Conservation (phyloP, 92 coral and sea anemone genomes). For the Paramuricea clavata region DNA sequence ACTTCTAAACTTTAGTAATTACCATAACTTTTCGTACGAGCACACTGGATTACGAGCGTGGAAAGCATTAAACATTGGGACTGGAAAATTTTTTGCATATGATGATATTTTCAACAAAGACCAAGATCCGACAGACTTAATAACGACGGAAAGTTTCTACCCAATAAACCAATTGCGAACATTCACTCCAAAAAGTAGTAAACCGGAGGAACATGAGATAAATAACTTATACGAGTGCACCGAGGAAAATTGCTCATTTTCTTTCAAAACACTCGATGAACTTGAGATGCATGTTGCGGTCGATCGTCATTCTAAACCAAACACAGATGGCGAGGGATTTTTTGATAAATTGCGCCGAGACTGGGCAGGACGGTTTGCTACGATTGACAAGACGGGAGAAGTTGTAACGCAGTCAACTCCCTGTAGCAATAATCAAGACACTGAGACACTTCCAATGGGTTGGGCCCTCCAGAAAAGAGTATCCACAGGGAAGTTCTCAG, state of each 20-base stretch:
- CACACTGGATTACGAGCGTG: slow-evolving; percentile 12
- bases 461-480: slow-evolving; percentile 62
- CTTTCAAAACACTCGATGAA: slow-evolving; percentile 30
- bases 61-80: slow-evolving; percentile 45
- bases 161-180: not conserved
- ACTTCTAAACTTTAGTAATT: slow-evolving; percentile 40
- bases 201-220: not conserved
- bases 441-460: slow-evolving; percentile 14
- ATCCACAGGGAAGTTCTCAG: slow-evolving; percentile 29
- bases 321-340: slow-evolving; percentile 20
- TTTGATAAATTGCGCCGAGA: slow-evolving; percentile 56
- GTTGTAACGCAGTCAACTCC: not conserved
- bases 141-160: slow-evolving; percentile 30
- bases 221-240: not conserved
- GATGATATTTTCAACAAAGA: not conserved
- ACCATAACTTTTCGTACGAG: slow-evolving; percentile 41
- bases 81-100: slow-evolving; percentile 38
- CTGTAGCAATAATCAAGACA: not conserved
- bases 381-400: slow-evolving; percentile 48
- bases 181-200: slow-evolving; percentile 4
- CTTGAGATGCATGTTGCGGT: slow-evolving; percentile 47
- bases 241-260: slow-evolving; percentile 11
- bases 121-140: slow-evolving; percentile 45
- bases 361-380: slow-evolving; percentile 52
- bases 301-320: slow-evolving; percentile 38